Percentiles rank a stretch among this genome's conserved stretches.
Conservation (phyloP, 2,113 vertebrate genomes). For the Barnardius zonarius region DNA sequence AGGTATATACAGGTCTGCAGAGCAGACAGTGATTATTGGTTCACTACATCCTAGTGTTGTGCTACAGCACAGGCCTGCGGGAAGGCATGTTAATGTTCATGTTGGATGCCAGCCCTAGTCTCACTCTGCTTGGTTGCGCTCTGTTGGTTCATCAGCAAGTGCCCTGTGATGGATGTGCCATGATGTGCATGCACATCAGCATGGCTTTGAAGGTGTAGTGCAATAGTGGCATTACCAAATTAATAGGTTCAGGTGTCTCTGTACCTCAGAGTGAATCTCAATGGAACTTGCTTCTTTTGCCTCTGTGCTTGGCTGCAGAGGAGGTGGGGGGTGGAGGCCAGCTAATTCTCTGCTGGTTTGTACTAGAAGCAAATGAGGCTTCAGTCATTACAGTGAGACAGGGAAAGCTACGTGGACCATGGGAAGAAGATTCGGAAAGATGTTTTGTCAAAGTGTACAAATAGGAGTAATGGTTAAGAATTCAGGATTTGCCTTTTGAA, state of each 20-base stretch:
- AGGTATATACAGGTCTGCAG: rapidly evolving
- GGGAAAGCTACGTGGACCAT: background rate
- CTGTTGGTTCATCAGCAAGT: background rate
- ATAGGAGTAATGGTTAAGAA: background rate
- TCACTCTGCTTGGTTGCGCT: background rate
- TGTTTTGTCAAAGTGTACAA: rapidly evolving
- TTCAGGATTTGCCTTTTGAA: background rate
- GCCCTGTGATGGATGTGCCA: background rate
- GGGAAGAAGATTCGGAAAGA: background rate
- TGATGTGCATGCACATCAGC: background rate
- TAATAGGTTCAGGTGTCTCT: background rate
- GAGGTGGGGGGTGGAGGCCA: background rate
- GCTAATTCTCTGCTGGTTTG: background rate
- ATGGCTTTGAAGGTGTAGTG: background rate
- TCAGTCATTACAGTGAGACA: background rate
- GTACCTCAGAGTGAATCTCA: background rate
- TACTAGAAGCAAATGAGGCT: background rate
- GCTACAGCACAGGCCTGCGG: background rate
- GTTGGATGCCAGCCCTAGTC: background rate
- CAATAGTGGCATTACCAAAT: background rate
- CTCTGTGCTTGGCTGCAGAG: background rate
- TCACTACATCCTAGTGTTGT: rapidly evolving
- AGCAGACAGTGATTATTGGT: background rate
- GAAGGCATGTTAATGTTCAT: background rate
- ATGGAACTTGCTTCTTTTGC: background rate